Evolutionary conservation across 2,888 invertebrate genomes (phyloP), one percentile per base, ranked within the genome.

Genomic region (Xylocampa areola): DNA sequence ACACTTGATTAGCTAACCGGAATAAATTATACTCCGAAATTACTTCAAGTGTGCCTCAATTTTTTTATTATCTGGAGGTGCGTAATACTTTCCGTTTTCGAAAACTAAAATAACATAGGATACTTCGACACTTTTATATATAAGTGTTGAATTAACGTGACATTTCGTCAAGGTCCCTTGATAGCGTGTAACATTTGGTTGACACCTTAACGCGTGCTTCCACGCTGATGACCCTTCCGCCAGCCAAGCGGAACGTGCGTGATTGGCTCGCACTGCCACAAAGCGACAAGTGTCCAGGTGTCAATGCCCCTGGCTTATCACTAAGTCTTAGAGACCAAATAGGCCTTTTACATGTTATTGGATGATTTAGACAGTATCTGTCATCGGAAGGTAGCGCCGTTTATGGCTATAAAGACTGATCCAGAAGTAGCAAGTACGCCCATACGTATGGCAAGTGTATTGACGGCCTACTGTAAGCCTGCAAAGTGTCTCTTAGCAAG

Each of bases 1-100:
- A 69, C 67, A 63, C 67, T 64, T 65, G 50, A 73, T 73, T 71
- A 64, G 47, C 57, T 62, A 49, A 68, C 54, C 54, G 64, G 66
- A 60, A 72, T 61, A 54, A 69, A 60, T 69, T 64, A 57, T 54
- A 27, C 58, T 57, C 52, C 35, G 44, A 32, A 68, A 63, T 61
- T 50, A 57, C 59, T 51, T 52, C 8, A 58, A 58, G 52, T 58
- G 44, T 37, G 40, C 52, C 47, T 55, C 39, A 59, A 55, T 72
- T 71, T 73, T 59, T 37, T 69, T 47, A 52, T 41, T 25, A 47
- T n/a, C 44, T 36, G 19, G 25, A 47, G 62, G 29, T 53, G 40
- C 21, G 47, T 48, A 49, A 58, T 54, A n/a, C 43, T 67, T 47
- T 55, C 47, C 14, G 48, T 17, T 40, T 5, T 44, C n/a, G 17